A percentile compares a stretch with the other conserved stretches of the same genome.
Conservation (phyloP, 2,113 vertebrate genomes). For the Microtus ochrogaster region DNA sequence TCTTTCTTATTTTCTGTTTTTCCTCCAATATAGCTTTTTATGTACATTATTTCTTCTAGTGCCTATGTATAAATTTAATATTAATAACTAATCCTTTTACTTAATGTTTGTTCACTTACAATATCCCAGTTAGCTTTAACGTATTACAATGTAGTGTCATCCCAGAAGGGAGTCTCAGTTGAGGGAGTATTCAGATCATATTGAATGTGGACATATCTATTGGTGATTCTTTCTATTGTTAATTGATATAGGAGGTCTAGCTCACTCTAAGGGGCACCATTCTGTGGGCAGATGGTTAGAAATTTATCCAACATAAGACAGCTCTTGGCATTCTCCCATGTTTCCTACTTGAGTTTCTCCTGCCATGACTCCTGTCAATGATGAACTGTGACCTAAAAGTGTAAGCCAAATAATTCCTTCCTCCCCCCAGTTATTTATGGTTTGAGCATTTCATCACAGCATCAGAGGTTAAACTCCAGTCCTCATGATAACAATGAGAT, state of each 20-base stretch:
- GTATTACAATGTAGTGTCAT: not conserved
- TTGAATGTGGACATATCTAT: not conserved
- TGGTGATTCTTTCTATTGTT: not conserved
- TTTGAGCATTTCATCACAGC: not conserved
- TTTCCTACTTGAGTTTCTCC: not conserved
- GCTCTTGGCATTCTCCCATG: not conserved
- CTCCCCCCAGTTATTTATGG: not conserved
- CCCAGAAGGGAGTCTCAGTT: not conserved
- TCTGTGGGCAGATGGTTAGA: not conserved
- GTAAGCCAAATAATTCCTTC: not conserved
- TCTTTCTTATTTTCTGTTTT: not conserved
- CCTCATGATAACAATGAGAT: no score
- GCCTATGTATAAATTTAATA: not conserved
- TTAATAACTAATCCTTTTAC: not conserved
- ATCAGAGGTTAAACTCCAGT: not conserved
- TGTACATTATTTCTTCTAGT: not conserved
- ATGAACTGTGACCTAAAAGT: not conserved
- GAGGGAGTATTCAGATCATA: not conserved
- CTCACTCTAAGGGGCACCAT: not conserved
- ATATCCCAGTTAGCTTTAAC: not conserved
- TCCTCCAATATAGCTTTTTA: not conserved
- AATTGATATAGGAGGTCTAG: not conserved
- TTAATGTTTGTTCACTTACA: not conserved
- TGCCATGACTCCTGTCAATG: not conserved
- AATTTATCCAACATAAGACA: not conserved